Conservation (phyloP, 2,113 vertebrate genomes). For the Seriola dumerili region DNA sequence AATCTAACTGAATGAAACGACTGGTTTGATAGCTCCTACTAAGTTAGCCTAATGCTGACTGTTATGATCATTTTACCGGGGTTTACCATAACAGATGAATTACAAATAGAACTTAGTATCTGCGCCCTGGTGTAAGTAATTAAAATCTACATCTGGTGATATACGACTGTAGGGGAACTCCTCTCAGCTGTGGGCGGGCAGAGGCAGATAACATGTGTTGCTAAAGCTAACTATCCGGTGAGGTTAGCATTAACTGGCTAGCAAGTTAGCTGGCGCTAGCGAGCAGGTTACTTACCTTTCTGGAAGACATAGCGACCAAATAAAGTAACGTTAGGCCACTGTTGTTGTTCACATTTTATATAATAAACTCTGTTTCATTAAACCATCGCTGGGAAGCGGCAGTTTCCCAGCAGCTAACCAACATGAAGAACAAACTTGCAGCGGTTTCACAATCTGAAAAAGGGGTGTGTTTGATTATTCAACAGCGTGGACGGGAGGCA, state of each 20-base stretch:
- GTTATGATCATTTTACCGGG: neutral
- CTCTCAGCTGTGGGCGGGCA: neutral
- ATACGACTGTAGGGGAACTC: neutral
- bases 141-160: neutral
- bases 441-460: slow-evolving; percentile 1
- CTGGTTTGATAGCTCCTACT: neutral
- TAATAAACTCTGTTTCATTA: fast-evolving
- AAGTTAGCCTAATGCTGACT: neutral
- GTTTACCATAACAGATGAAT: neutral
- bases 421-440: neutral
- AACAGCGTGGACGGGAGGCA: slow-evolving; percentile 25
- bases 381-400: neutral
- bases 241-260: slow-evolving; percentile 18
- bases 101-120: neutral
- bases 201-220: neutral
- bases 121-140: neutral
- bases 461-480: slow-evolving; percentile 39
- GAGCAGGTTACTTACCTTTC: slow-evolving; percentile 73
- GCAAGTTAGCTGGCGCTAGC: slow-evolving; percentile 16
- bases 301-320: slow-evolving; percentile 61
- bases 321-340: neutral
- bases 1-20: neutral
- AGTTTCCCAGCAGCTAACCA: neutral
- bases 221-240: slow-evolving; percentile 40
- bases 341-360: neutral